Evolutionary conservation across 2,888 invertebrate species (phyloP).

Genomic region (Pollenia amentaria): DNA sequence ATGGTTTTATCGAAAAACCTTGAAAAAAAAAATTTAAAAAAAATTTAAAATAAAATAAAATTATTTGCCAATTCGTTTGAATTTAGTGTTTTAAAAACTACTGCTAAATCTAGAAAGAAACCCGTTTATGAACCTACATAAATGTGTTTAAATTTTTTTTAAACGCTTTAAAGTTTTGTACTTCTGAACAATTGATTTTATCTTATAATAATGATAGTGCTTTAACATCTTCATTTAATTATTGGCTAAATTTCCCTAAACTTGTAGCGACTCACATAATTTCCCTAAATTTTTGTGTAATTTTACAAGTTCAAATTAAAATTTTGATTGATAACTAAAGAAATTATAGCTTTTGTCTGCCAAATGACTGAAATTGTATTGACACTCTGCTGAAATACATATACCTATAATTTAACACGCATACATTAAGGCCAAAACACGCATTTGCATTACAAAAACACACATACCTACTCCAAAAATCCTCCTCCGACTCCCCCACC

Average conservation of each 20-base stretch:
- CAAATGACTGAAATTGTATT: slow-evolving; percentile 53
- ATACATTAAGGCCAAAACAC: not conserved
- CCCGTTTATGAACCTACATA: no score
- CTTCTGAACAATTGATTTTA: not conserved
- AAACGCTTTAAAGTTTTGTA: no score
- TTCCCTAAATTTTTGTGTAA: not conserved
- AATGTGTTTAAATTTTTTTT: no score
- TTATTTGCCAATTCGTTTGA: no score
- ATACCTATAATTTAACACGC: slow-evolving; percentile 29
- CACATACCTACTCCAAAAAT: not conserved
- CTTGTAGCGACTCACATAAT: not conserved
- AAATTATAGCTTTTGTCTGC: not conserved
- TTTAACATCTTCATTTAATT: no score
- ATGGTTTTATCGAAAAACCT: no score
- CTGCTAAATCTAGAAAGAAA: no score
- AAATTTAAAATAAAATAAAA: not conserved
- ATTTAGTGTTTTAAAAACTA: no score
- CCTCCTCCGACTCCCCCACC: slow-evolving; percentile 14
- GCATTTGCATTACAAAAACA: slow-evolving; percentile 16
- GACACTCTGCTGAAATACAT: slow-evolving; percentile 54
- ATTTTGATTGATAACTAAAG: slow-evolving; percentile 37
- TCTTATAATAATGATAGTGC: not conserved
- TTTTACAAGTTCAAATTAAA: not conserved
- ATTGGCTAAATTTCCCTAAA: not conserved
- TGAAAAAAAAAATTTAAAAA: not conserved